Evolutionary conservation across 2,113 vertebrate species (phyloP).

Genomic region (Pluvianellus socialis): DNA sequence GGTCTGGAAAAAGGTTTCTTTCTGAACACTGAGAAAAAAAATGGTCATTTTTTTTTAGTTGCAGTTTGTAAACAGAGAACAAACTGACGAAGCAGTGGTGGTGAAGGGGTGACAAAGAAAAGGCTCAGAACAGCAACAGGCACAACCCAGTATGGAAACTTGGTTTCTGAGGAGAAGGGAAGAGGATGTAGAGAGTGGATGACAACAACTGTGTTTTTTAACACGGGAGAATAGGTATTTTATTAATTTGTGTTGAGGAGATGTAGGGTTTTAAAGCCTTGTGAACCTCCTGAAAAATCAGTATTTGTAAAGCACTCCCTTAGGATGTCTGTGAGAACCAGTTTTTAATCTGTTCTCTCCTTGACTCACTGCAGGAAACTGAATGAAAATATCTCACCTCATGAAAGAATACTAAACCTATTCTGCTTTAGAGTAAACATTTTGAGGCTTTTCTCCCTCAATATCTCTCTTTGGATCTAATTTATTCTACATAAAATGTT

Average conservation of each 20-base stretch:
- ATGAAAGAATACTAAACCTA: background rate
- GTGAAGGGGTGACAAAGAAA: background rate
- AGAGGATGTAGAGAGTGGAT: background rate
- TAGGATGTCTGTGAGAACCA: background rate
- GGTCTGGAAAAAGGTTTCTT: background rate
- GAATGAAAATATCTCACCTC: background rate
- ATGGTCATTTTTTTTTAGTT: background rate
- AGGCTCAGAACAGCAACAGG: background rate
- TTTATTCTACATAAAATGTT: background rate
- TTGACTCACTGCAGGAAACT: background rate
- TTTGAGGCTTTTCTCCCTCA: background rate
- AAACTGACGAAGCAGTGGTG: background rate
- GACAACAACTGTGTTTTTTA: background rate
- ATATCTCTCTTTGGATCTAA: background rate
- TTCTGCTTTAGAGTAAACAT: background rate
- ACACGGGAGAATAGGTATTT: background rate
- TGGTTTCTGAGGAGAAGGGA: background rate
- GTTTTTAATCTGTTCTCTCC: background rate
- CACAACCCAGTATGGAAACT: background rate
- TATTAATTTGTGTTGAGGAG: background rate
- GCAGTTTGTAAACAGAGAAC: background rate
- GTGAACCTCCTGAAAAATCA: background rate
- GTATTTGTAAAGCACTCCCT: background rate
- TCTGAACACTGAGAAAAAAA: background rate
- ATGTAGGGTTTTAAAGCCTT: background rate